Evolutionary conservation across 2,888 invertebrate genomes (phyloP).

Genomic region (Erpobdella octoculata): DNA sequence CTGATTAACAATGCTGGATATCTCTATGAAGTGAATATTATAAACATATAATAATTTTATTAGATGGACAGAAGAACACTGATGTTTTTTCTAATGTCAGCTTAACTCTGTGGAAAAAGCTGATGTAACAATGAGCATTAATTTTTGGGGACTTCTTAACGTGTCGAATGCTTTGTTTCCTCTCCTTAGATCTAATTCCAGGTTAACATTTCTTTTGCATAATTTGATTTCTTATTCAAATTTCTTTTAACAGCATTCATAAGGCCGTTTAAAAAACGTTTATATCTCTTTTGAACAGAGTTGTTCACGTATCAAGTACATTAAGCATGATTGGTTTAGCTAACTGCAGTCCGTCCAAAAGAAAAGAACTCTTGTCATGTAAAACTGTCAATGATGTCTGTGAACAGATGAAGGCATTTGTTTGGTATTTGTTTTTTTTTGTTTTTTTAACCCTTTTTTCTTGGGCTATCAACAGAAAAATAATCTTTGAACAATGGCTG

Average conservation of each 20-base stretch:
- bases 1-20: conserved; percentile 49
- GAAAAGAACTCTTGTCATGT: conserved; percentile 47
- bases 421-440: conserved; percentile 49
- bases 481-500: too few relatives aligned
- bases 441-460: too few relatives aligned
- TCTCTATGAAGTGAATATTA: conserved; percentile 42
- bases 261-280: background rate
- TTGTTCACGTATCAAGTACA: conserved; percentile 67
- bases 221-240: background rate
- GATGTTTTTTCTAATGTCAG: conserved; percentile 36
- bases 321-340: conserved; percentile 40
- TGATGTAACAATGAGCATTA: conserved; percentile 62
- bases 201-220: conserved; percentile 44
- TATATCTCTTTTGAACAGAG: conserved; percentile 54
- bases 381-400: conserved; percentile 60
- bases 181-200: conserved; percentile 62
- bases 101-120: conserved; percentile 64
- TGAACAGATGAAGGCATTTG: conserved; percentile 62
- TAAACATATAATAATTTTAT: background rate
- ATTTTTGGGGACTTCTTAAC: conserved; percentile 63
- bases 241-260: background rate
- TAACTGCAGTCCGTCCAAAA: conserved; percentile 45
- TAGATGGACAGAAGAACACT: background rate
- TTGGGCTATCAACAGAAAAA: too few relatives aligned
- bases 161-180: conserved; percentile 67